Base-by-base conservation (phyloP, 2,113 vertebrate genomes). In the Erinaceus europaeus region DNA sequence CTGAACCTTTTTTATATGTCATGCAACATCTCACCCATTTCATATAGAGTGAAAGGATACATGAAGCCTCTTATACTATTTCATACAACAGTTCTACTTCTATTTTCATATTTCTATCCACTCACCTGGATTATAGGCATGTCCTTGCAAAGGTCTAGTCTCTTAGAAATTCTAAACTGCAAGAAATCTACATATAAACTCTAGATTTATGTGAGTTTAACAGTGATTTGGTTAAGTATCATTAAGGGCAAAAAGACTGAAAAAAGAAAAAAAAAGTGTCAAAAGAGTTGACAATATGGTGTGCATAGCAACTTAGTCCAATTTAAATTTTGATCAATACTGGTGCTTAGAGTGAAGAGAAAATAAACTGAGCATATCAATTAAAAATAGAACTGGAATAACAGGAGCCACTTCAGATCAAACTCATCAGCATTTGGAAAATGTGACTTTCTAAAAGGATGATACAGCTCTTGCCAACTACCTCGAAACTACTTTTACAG, bases 241-340 rank as follows among this genome's bases (percentile, higher is more conserved):
- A 95, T 89, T 88, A 93, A 94, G 74, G 91, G 34, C 13, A 83
- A 65, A 32, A 87, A 0, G 0, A 86, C 4, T 0, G 0, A 76
- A 34, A 62, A 88, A 59, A 0, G 0, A 67, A 34, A 48, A 53
- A 0, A 0, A 74, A 36, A 74, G 85, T 89, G n/a, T 64, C 59
- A 94, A 78, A 2, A 65, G 71, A 82, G 8, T 80, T 91, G 86
- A 84, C 72, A 84, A 50, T 76, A 74, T 9, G 18, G 93, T 40
- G 27, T 71, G 8, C 62, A 77, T 17, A 82, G 57, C 80, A 71
- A 86, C 73, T 48, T 76, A 55, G 83, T 76, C 40, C 81, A 90
- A 36, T 90, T 95, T 92, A 90, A 81, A 69, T 90, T 94, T 75
- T 92, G 90, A 86, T 91, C 81, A 84, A 84, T 84, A 90, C 36